Percentiles rank a stretch among this genome's conserved stretches.
These are phyloP conservation scores for Aurelia coerulea DNA, from an alignment of 30 jellyfish, hydroid and myxozoan genomes.

Conservation along the genomic window DNA sequence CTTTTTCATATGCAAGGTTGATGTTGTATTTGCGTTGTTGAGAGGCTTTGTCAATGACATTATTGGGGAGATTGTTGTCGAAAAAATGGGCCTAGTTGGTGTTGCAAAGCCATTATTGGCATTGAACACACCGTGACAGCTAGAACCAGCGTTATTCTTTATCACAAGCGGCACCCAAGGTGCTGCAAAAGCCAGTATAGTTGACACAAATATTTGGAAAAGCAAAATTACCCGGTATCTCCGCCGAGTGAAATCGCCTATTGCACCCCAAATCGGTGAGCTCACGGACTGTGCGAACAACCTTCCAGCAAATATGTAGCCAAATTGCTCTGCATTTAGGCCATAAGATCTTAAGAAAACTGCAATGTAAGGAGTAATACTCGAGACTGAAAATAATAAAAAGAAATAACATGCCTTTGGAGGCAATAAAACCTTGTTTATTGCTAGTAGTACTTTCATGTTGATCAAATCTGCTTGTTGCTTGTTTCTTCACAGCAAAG, in stretches of 20 bases:
- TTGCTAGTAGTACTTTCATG: background rate
- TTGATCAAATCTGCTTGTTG: background rate
- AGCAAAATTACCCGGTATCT: conserved; percentile 4
- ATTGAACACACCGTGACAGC: no score
- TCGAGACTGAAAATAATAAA: conserved; percentile 27
- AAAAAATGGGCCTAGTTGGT: no score
- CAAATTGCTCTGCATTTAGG: conserved; percentile 65
- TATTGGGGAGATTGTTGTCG: no score
- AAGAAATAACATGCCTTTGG: conserved; percentile 55
- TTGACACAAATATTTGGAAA: conserved; percentile 12
- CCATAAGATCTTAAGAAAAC: conserved; percentile 60
- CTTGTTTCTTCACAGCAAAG: no score
- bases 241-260: conserved; percentile 51
- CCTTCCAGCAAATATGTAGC: conserved; percentile 60
- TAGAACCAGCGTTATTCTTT: no score
- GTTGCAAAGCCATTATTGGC: no score
- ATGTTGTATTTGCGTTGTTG: no score
- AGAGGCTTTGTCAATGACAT: no score
- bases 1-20: no score
- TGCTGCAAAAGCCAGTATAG: conserved; percentile 26
- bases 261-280: conserved; percentile 61
- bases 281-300: conserved; percentile 41
- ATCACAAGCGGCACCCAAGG: conserved; percentile 62
- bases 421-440: conserved; percentile 32
- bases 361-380: conserved; percentile 37